Evolutionary conservation across 1,140 invertebrate species (phyloP).

Genomic region (Pseudomyrmex sp.): DNA sequence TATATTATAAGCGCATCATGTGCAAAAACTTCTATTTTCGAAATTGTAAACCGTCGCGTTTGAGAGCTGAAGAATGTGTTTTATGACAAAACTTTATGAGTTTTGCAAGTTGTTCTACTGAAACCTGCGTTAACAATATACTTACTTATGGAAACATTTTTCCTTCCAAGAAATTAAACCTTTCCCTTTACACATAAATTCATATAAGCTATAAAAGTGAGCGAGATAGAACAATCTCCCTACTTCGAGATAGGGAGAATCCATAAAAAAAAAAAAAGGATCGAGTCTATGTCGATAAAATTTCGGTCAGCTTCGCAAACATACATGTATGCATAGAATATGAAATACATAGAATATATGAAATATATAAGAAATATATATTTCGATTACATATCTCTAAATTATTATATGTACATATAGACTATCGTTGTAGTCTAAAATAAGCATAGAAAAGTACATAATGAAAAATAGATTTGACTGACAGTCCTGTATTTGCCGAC

Average conservation of each 20-base stretch:
- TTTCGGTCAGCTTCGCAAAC: too few relatives aligned
- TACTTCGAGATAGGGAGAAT: too few relatives aligned
- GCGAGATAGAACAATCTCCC: too few relatives aligned
- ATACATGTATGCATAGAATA: too few relatives aligned
- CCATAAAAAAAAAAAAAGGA: too few relatives aligned
- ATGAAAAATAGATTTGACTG: conserved; percentile 27
- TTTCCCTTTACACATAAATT: too few relatives aligned
- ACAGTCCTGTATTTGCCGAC: not conserved
- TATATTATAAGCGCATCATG: not conserved
- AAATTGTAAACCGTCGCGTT: too few relatives aligned
- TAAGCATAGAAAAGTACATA: not conserved
- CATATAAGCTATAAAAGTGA: too few relatives aligned
- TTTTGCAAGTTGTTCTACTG: not conserved
- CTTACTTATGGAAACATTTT: not conserved
- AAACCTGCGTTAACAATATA: not conserved
- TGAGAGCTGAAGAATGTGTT: not conserved
- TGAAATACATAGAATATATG: too few relatives aligned
- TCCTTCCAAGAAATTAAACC: too few relatives aligned
- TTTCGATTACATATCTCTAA: not conserved
- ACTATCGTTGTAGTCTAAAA: not conserved
- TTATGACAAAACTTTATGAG: not conserved
- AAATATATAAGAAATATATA: too few relatives aligned
- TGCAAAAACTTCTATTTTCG: not conserved
- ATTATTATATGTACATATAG: not conserved
- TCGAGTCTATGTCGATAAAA: too few relatives aligned